A percentile compares a stretch with the other conserved stretches of the same genome.
Conservation (phyloP, 2,888 invertebrate species). For the Holacanthella duospinosa region DNA sequence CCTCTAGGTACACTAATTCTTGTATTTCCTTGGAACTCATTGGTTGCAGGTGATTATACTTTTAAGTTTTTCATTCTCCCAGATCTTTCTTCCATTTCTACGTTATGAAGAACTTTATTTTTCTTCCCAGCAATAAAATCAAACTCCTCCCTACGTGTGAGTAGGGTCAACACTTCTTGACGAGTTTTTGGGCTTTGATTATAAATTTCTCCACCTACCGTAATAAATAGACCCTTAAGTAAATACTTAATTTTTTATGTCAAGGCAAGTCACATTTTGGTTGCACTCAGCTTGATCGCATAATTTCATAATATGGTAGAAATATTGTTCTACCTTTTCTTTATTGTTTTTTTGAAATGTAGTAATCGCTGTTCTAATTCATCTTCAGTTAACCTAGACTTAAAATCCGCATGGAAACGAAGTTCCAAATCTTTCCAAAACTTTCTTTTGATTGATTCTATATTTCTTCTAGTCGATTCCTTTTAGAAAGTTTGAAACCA, state of each 20-base stretch:
- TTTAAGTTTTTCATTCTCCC: too few species aligned
- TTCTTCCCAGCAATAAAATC: neutral
- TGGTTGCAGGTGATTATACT: too few species aligned
- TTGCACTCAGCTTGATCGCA: constrained; percentile 1
- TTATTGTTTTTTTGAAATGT: neutral
- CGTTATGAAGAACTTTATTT: neutral
- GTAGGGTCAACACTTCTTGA: neutral
- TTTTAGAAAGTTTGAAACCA: neutral
- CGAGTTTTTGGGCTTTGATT: neutral
- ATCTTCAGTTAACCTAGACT: neutral
- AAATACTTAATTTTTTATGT: neutral
- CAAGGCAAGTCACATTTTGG: neutral
- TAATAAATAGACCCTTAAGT: neutral
- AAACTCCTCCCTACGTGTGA: neutral
- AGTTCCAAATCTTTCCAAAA: neutral
- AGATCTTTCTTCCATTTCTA: neutral
- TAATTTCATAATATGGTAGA: neutral
- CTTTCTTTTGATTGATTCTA: neutral
- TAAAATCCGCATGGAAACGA: neutral
- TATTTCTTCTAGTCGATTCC: neutral
- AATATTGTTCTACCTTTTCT: constrained; percentile 4
- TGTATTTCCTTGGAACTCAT: too few species aligned
- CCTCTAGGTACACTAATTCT: too few species aligned
- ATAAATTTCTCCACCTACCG: neutral
- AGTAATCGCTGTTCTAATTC: neutral